These are phyloP conservation scores for Silurus asotus DNA, from an alignment of 2,113 vertebrate species.

Conservation along the genomic window DNA sequence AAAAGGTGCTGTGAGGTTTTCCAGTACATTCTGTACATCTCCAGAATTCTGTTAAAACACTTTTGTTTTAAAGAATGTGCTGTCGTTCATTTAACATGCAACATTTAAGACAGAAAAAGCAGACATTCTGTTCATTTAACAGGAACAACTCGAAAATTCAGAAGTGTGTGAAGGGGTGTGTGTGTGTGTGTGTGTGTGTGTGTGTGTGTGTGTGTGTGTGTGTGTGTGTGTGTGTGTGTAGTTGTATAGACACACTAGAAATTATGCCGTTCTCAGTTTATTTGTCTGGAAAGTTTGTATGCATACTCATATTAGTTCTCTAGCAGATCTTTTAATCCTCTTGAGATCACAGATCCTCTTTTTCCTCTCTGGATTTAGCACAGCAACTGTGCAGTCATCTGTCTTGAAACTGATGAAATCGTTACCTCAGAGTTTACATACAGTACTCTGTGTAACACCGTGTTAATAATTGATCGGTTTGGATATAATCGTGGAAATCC, in stretches of 20 bases:
- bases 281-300: not conserved
- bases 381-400: not conserved
- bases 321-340: not conserved
- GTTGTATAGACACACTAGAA: not conserved
- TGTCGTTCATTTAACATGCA: not conserved
- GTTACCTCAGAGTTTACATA: not conserved
- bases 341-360: not conserved
- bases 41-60: not conserved
- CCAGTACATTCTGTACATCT: not conserved
- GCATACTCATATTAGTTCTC: not conserved
- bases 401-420: not conserved
- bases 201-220: not conserved
- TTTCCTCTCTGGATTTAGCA: not conserved
- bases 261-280: not conserved
- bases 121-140: not conserved
- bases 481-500: not conserved
- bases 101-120: not conserved
- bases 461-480: not conserved
- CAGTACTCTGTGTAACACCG: not conserved
- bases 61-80: not conserved
- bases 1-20: not conserved
- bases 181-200: not conserved
- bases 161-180: not conserved
- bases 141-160: not conserved
- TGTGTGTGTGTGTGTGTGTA: not conserved